Base-by-base conservation (phyloP, 2,888 invertebrate genomes). In the Cenopis cana region DNA sequence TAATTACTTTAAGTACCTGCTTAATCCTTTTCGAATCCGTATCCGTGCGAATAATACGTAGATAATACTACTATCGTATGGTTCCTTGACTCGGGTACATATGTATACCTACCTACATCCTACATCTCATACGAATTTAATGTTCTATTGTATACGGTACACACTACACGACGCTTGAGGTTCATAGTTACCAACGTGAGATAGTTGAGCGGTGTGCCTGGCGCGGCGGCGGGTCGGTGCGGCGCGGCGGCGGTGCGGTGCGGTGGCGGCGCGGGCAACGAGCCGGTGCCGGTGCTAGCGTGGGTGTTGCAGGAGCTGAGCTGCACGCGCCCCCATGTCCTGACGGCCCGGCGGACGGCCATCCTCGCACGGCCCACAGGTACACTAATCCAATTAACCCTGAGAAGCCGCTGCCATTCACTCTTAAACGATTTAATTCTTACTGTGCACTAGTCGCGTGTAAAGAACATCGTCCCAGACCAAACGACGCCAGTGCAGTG, bases 361-460 rank as follows among this genome's bases (percentile, higher is more conserved):
- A 49, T 62, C 69, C 69, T 62, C 64, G 69, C 69, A 50, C 50
- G 38, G 56, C 69, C 36, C 50, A 64, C 56, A 69, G 69, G 69
- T 69, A 69, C 50, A 5, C 14, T n/a, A 69, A 69, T 69, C 62
- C 56, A 56, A 64, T 69, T 69, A 62, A 46, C 9, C 12, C 62
- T 46, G 38, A 64, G 60, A 69, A 69, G 69, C 69, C 56, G 69
- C 69, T 50, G 60, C 17, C 52, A 60, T 68, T 68, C 52, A 56
- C 62, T 69, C 49, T n/a, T 29, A 66, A 46, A 36, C 46, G 33
- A 61, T 33, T 49, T 55, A 52, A 55, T 46, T 55, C 46, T 55
- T 61, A 29, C 52, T 20, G 18, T 29, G 24, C n/a, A 12, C 52
- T 20, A 24, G 52, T 14, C 24, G 52, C 12, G 46, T 46, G 8